Evolutionary conservation across 2,797 vertebrate species (phyloP).

Genomic region (Coregonus ussuriensis): DNA sequence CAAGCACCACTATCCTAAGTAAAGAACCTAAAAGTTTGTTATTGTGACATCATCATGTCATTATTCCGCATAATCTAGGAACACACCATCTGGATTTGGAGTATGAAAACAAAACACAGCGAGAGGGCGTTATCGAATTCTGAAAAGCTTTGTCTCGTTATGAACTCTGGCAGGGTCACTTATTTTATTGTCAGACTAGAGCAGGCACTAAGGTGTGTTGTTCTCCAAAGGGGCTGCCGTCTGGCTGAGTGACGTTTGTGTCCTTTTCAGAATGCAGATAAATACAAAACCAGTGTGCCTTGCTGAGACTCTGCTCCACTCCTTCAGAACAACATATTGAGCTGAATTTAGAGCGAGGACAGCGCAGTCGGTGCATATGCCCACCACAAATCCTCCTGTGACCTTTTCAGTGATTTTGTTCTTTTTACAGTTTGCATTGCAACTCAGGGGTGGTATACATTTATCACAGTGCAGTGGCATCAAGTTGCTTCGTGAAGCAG

Average conservation of each 20-base stretch:
- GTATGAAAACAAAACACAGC: not conserved
- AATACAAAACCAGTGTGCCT: not conserved
- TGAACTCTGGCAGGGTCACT: not conserved
- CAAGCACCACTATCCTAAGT: not conserved
- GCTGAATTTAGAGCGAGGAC: not conserved
- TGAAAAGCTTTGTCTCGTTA: not conserved
- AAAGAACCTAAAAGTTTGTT: not conserved
- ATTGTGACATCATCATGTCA: too few species aligned
- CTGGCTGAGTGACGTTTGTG: not conserved
- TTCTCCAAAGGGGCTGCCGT: not conserved
- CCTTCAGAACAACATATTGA: not conserved
- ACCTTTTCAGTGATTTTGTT: slow-evolving; percentile 29
- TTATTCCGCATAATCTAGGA: not conserved
- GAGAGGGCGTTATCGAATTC: not conserved
- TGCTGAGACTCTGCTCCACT: not conserved
- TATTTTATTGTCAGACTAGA: not conserved
- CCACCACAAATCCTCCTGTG: not conserved
- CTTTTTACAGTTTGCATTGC: slow-evolving; percentile 2
- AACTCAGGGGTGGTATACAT: too few species aligned
- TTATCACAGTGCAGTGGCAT: not conserved
- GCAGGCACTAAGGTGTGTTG: not conserved
- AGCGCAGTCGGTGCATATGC: not conserved
- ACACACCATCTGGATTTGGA: not conserved
- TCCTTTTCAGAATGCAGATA: not conserved
- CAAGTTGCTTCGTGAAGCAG: not conserved